These are phyloP conservation scores for Plagodis pulveraria DNA, from an alignment of 2,888 invertebrate species.

Conservation along the genomic window DNA sequence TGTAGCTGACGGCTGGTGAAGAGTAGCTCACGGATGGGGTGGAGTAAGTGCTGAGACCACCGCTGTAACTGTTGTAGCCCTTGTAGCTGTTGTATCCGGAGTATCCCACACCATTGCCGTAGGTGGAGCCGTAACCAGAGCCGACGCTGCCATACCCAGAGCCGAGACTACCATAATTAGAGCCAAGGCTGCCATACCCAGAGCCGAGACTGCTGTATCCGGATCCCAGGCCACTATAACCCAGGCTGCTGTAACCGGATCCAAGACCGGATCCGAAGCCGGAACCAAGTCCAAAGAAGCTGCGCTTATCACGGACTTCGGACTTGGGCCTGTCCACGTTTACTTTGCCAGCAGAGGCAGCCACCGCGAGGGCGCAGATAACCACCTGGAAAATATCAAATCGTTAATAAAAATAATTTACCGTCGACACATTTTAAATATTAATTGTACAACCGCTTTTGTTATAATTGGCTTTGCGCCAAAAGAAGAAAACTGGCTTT, in stretches of 20 bases:
- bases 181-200: conserved; percentile 7
- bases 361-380: conserved; percentile 43
- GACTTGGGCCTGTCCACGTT: conserved; percentile 29
- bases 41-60: conserved; percentile 21
- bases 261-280: conserved; percentile 16
- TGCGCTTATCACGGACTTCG: conserved; percentile 54
- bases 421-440: background rate
- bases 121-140: conserved; percentile 17
- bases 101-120: conserved; percentile 19
- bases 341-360: conserved; percentile 34
- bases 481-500: too few species aligned
- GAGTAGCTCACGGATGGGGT: conserved; percentile 20
- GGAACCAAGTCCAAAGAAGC: conserved; percentile 43
- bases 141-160: conserved; percentile 6
- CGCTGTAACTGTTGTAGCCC: conserved; percentile 10
- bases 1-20: conserved; percentile 21
- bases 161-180: too few species aligned
- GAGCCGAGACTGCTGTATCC: conserved; percentile 13
- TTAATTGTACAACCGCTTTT: background rate
- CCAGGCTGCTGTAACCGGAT: conserved; percentile 2
- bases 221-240: conserved; percentile 14
- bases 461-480: too few species aligned
- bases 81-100: conserved; percentile 20
- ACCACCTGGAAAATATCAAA: conserved; percentile 35
- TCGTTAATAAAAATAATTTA: conserved; percentile 14